A percentile compares a stretch with the other conserved stretches of the same genome.
phyloP scores from a whole-genome alignment of 1,140 invertebrate species.

The Lanistes nyassanus region DNA sequence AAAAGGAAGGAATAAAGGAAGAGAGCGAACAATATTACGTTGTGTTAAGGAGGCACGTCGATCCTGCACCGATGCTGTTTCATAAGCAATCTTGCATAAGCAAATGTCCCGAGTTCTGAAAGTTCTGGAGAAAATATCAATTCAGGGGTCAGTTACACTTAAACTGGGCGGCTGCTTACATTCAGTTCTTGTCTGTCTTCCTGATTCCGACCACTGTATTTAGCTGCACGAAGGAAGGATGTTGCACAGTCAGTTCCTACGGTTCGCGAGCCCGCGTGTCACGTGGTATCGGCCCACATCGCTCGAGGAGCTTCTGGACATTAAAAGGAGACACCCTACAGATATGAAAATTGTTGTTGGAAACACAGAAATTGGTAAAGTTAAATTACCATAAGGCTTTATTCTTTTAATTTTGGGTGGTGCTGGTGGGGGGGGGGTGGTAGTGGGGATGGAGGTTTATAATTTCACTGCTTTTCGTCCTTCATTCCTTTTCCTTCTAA shows the following conservation, averaged over 20 bases:
- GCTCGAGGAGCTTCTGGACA: conserved; percentile 76
- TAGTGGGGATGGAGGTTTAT: neutral
- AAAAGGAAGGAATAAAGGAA: too few species aligned
- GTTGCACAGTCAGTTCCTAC: conserved; percentile 3
- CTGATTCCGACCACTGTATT: neutral
- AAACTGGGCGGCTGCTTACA: neutral
- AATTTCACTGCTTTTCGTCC: neutral
- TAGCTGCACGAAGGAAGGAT: neutral
- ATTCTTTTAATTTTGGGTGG: too few species aligned
- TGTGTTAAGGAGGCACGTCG: too few species aligned
- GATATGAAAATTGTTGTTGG: conserved; percentile 87
- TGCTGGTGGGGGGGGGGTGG: too few species aligned
- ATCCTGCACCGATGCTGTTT: too few species aligned
- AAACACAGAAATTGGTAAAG: conserved; percentile 88
- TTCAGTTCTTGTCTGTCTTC: neutral
- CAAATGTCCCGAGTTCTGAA: too few species aligned
- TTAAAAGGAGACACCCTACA: conserved; percentile 79
- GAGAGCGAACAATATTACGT: too few species aligned
- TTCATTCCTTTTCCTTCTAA: neutral
- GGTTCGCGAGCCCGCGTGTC: conserved; percentile 62
- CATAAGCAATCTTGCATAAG: too few species aligned
- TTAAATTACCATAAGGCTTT: too few species aligned
- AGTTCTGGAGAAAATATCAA: too few species aligned
- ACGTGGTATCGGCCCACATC: conserved; percentile 84
- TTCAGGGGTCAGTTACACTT: too few species aligned